Base-by-base conservation (phyloP, 2,888 invertebrate species). In the Hanleya hanleyi region DNA sequence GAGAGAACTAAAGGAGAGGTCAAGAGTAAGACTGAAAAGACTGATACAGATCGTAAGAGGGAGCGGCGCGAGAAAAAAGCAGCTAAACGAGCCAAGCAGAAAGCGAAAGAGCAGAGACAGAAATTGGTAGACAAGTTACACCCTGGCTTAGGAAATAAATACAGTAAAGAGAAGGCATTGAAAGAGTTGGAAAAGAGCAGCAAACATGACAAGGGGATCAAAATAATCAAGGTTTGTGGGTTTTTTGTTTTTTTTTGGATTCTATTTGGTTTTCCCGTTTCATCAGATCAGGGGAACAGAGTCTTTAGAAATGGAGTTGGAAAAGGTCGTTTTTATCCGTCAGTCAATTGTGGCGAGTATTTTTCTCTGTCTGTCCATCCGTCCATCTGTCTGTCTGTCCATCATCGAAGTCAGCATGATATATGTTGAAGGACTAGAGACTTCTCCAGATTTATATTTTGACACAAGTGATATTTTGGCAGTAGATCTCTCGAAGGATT, bases 41-140 rank as follows among this genome's bases (percentile, higher is more conserved):
- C 95, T 0, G 92, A 93, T 69, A 96, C 97, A 0, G 98, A 98
- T 86, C 96, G 94, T 90, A 96, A 97, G 81, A 93, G 97, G 66
- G 96, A 96, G 81, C 92, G 97, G 73, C 93, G 98, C 66, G 73
- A 81, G 67, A 90, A 88, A 81, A 90, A 89, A 75, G 74, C 71
- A 26, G 78, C 75, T 9, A 83, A 85, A 68, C 74, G 84, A 83
- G 92, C 96, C 73, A 93, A 97, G 81, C 94, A 94, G 89, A 97
- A 96, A 92, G 98, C 98, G 91, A 92, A 93, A 65, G 93, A 94
- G 75, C 96, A 92, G 70, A 93, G 87, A 86, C 92, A 92, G 73
- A 93, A 87, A 87, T 92, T 85, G 32, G 77, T 86, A n/a, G 82
- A 85, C 38, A 85, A 84, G 70, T 33, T 86, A 47, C 86, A 88